Percentiles rank a stretch among this genome's conserved stretches.
phyloP scores from a whole-genome alignment of 2,888 invertebrate genomes.

The Cynaeus angustus region DNA sequence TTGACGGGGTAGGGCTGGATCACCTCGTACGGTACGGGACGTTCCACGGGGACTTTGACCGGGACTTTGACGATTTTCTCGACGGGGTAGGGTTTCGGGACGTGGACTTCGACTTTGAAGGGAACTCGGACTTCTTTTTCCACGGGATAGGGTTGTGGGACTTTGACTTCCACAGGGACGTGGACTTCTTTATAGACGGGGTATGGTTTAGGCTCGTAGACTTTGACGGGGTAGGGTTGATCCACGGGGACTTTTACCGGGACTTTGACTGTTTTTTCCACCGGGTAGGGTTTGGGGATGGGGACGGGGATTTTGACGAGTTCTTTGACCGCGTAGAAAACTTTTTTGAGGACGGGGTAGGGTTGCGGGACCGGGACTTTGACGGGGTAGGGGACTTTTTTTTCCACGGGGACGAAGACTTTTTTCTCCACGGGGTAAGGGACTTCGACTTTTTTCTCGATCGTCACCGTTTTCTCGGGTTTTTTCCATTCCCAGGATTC shows the following conservation, averaged over 20 bases:
- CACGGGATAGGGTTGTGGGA: constrained; percentile 81
- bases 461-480: constrained; percentile 65
- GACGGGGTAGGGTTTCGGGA: constrained; percentile 83
- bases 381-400: constrained; percentile 77
- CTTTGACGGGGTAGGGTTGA: constrained; percentile 80
- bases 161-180: constrained; percentile 79
- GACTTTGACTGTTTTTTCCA: constrained; percentile 82
- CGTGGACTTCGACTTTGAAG: constrained; percentile 79
- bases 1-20: constrained; percentile 79
- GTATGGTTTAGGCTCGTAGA: constrained; percentile 82
- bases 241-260: constrained; percentile 79
- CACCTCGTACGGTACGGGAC: constrained; percentile 78
- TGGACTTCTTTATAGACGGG: constrained; percentile 81
- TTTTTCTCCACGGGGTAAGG: constrained; percentile 80
- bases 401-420: constrained; percentile 78
- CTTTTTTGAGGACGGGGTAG: constrained; percentile 46
- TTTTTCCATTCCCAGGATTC: constrained; percentile 11
- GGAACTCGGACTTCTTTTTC: constrained; percentile 78
- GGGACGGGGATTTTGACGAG: constrained; percentile 77
- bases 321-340: constrained; percentile 42
- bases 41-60: constrained; percentile 78
- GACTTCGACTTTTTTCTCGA: constrained; percentile 80
- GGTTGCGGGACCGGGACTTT: constrained; percentile 74
- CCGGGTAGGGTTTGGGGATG: constrained; percentile 76
- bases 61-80: constrained; percentile 80